Percentiles rank a stretch among this genome's conserved stretches.
Conservation (phyloP, 2,888 invertebrate species). For the Athetis lepigone region DNA sequence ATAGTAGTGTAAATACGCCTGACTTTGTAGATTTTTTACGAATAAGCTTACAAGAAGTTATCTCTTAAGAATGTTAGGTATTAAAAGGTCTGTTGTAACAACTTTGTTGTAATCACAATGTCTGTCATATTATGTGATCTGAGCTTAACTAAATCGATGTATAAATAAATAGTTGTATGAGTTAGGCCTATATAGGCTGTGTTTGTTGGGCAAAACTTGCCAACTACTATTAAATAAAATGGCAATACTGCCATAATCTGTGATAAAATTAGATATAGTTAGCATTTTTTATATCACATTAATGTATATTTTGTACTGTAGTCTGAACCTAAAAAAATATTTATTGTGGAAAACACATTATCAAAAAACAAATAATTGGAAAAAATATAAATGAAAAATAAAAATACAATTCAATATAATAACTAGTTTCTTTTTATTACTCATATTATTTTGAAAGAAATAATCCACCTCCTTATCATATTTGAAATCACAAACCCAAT, state of each 20-base stretch:
- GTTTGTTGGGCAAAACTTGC: constrained; percentile 83
- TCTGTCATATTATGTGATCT: constrained; percentile 64
- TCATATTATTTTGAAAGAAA: not conserved
- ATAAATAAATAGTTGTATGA: constrained; percentile 65
- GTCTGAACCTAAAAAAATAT: constrained; percentile 82
- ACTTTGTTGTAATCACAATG: constrained; percentile 58
- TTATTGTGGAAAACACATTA: constrained; percentile 84
- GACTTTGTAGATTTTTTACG: constrained; percentile 53
- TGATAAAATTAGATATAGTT: constrained; percentile 87
- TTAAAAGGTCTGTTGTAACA: constrained; percentile 50
- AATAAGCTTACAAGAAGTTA: constrained; percentile 49
- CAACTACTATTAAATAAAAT: constrained; percentile 81
- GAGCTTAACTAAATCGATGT: constrained; percentile 64
- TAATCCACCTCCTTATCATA: constrained; percentile 33
- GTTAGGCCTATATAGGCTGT: constrained; percentile 84
- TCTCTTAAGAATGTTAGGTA: constrained; percentile 53
- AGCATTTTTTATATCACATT: constrained; percentile 77
- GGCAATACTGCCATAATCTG: constrained; percentile 87
- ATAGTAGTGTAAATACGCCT: constrained; percentile 73
- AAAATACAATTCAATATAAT: constrained; percentile 82
- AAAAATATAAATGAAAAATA: constrained; percentile 81
- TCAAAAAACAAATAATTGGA: constrained; percentile 79
- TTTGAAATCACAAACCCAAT: not conserved
- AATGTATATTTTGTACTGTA: constrained; percentile 86
- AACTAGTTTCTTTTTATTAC: constrained; percentile 65